Evolutionary conservation across 2,797 vertebrate genomes (phyloP), one percentile per base, ranked within the genome.

Genomic region (Chaunax sp.): DNA sequence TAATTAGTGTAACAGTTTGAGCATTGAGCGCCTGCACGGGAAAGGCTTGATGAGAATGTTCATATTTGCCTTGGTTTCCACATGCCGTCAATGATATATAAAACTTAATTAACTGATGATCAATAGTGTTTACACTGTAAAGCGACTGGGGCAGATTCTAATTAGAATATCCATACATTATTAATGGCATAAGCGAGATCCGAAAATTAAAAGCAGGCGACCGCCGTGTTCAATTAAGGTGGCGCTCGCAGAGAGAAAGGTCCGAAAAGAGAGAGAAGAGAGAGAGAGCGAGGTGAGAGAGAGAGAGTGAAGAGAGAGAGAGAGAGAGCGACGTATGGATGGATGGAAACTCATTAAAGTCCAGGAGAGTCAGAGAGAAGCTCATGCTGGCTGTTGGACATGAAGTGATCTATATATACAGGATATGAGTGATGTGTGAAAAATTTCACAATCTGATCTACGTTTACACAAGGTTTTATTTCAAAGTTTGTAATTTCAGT

Each of bases 81-180:
- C 63, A 77, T 89, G 77, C 84, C 56, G 82, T 91, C 92, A 85
- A 89, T 88, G 87, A 90, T 87, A 83, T 89, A 91, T 90, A 92
- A 93, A 94, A 92, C 89, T 92, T 92, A 92, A 94, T 94, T 94
- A 93, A 88, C 88, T 82, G 70, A 92, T 92, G 92, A 95, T 95
- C 94, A 92, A 93, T 94, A 92, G 90, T 94, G 92, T 94, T 94
- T 93, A 92, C 92, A 89, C 80, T 87, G 89, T 79, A 91, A 90
- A 91, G 91, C 73, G 88, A 90, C 87, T 72, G 78, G 87, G 87
- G 83, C 90, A 88, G 85, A 89, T 89, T 93, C 90, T 94, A 94
- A 94, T 94, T 93, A 92, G 88, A 94, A 92, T 92, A 93, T 86
- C 89, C 88, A 91, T 94, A 89, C 87, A 95, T 95, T 94, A 94